phyloP scores from a whole-genome alignment of 2,113 vertebrate genomes.

The cat (Felis catus) region DNA sequence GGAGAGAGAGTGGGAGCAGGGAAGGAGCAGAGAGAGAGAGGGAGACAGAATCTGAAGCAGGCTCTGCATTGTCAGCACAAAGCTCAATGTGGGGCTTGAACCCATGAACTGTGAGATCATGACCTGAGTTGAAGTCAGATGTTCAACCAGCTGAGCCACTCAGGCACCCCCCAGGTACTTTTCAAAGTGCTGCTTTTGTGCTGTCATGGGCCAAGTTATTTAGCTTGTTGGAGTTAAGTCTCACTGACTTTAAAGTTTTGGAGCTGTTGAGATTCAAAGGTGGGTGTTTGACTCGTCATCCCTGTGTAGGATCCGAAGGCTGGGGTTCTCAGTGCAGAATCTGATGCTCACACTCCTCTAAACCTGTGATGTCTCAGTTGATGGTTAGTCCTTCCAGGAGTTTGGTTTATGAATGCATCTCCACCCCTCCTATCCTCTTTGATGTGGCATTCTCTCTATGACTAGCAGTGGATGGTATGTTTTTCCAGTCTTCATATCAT shows the following conservation, averaged over 20 bases:
- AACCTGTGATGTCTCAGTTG: neutral
- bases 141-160: no score
- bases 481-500: neutral
- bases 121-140: no score
- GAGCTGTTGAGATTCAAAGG: neutral
- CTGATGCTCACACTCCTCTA: neutral
- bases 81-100: no score
- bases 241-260: neutral
- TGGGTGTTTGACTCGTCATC: neutral
- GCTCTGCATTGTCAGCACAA: no score
- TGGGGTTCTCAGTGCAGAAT: neutral
- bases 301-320: neutral
- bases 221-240: neutral
- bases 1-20: no score
- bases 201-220: neutral
- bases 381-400: neutral
- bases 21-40: no score
- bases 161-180: neutral
- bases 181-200: neutral
- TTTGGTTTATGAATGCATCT: neutral
- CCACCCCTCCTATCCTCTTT: neutral
- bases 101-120: no score
- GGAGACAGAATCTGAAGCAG: no score
- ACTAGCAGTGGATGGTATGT: neutral
- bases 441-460: neutral